Percentiles rank a stretch among this genome's conserved stretches.
Conservation (phyloP, 2,888 invertebrate genomes). For the Sinopyrophorus schimmeli region DNA sequence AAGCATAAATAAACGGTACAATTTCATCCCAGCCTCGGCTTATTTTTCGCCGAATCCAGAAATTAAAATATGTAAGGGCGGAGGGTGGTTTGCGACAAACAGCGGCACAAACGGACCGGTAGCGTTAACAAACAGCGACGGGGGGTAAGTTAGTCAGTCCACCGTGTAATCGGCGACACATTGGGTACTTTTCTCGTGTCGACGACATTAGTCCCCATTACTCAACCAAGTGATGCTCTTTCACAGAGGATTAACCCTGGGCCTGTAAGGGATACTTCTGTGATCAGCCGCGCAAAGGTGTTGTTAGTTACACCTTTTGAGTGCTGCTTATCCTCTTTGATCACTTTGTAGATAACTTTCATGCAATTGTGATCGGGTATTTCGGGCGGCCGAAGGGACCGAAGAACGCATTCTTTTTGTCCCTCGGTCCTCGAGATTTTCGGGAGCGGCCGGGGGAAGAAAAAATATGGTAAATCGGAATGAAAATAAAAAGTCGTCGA, state of each 20-base stretch:
- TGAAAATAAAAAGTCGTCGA: no score
- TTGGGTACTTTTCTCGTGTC: constrained; percentile 48
- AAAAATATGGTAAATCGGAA: no score
- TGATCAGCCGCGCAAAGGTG: constrained; percentile 39
- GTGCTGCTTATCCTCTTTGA: constrained; percentile 36
- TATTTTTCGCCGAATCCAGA: background rate
- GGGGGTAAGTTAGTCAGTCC: constrained; percentile 38
- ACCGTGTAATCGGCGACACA: constrained; percentile 40
- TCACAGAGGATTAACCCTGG: constrained; percentile 40
- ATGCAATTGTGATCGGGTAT: constrained; percentile 31
- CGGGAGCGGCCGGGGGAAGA: no score
- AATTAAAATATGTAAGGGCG: background rate
- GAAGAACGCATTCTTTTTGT: no score
- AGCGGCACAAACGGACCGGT: constrained; percentile 24
- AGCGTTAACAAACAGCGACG: constrained; percentile 36
- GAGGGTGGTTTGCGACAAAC: constrained; percentile 3
- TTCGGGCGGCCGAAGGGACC: no score
- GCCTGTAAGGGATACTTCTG: constrained; percentile 40
- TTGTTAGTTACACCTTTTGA: constrained; percentile 41
- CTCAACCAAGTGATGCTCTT: constrained; percentile 47
- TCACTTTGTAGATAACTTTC: constrained; percentile 35
- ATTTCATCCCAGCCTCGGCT: no score
- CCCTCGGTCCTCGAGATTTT: no score
- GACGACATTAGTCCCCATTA: constrained; percentile 51
- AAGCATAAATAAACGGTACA: no score